phyloP scores from a whole-genome alignment of 2,888 invertebrate species.

The Drosophila cognata region DNA sequence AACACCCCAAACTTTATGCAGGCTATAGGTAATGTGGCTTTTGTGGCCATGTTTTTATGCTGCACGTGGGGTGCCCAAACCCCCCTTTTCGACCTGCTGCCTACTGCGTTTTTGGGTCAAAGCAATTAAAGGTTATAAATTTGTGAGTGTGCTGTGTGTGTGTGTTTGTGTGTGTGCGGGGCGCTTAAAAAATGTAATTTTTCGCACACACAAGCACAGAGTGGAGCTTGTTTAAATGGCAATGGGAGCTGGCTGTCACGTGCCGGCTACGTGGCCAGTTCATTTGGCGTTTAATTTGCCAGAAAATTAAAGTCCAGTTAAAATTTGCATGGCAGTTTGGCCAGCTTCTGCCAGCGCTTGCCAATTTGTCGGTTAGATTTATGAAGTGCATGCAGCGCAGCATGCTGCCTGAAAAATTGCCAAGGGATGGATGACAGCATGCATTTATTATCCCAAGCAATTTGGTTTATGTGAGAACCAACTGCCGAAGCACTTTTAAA shows the following conservation, averaged over 20 bases:
- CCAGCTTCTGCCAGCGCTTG: slow-evolving; percentile 38
- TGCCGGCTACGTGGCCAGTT: slow-evolving; percentile 67
- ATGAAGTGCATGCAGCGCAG: slow-evolving; percentile 46
- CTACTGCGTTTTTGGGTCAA: slow-evolving; percentile 79
- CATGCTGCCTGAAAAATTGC: slow-evolving; percentile 9
- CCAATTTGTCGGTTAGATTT: slow-evolving; percentile 67
- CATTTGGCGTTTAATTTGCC: slow-evolving; percentile 77
- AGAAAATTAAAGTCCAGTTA: slow-evolving; percentile 79
- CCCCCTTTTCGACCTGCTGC: slow-evolving; percentile 10
- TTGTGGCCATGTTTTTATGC: slow-evolving; percentile 59
- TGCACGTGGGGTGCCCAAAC: slow-evolving; percentile 2
- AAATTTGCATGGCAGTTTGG: slow-evolving; percentile 73
- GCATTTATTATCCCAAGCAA: slow-evolving; percentile 13
- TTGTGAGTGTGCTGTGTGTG: slow-evolving; percentile 49
- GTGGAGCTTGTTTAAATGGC: slow-evolving; percentile 9
- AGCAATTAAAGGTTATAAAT: slow-evolving; percentile 82
- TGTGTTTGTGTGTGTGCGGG: background rate
- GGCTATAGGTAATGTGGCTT: slow-evolving; percentile 74
- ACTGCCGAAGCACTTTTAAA: background rate
- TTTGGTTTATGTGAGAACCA: background rate
- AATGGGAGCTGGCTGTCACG: slow-evolving; percentile 53
- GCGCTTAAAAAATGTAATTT: slow-evolving; percentile 60
- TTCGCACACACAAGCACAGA: slow-evolving; percentile 25
- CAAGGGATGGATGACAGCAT: background rate
- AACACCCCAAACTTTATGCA: slow-evolving; percentile 54